Percentiles rank a stretch among this genome's conserved stretches.
phyloP scores from a whole-genome alignment of 2,888 invertebrate genomes.

The Nineta flava region DNA sequence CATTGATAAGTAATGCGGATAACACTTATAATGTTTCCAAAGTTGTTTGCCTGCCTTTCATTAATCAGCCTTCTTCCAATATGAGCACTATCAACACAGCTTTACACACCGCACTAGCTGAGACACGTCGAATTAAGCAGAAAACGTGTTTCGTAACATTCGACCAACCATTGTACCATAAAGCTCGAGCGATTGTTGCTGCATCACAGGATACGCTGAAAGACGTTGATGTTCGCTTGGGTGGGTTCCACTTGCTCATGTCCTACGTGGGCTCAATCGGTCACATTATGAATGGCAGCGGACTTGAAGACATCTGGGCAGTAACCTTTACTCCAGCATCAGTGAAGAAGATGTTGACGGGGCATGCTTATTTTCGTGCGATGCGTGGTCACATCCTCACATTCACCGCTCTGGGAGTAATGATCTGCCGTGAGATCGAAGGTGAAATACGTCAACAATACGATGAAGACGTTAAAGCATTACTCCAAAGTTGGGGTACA shows the following conservation, averaged over 20 bases:
- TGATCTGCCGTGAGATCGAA: background rate
- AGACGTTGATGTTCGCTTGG: background rate
- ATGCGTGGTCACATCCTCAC: background rate
- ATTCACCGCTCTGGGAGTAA: background rate
- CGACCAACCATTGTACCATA: background rate
- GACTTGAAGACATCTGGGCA: background rate
- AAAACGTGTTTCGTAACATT: background rate
- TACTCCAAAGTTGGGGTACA: background rate
- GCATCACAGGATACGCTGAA: background rate
- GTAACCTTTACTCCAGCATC: background rate
- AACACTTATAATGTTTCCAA: background rate
- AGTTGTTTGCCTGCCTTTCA: background rate
- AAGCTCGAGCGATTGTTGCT: background rate
- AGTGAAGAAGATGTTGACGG: background rate
- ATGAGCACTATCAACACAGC: background rate
- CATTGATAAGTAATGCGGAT: no score
- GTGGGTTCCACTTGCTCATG: background rate
- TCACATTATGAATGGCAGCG: background rate
- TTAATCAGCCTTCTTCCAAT: no score
- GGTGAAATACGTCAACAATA: no score
- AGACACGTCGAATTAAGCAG: background rate
- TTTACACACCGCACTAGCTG: background rate
- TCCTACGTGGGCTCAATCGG: background rate
- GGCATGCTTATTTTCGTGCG: background rate
- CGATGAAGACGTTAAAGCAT: background rate